Evolutionary conservation across 2,113 vertebrate genomes (phyloP), one percentile per base, ranked within the genome.

Genomic region (Macroglossus sobrinus): DNA sequence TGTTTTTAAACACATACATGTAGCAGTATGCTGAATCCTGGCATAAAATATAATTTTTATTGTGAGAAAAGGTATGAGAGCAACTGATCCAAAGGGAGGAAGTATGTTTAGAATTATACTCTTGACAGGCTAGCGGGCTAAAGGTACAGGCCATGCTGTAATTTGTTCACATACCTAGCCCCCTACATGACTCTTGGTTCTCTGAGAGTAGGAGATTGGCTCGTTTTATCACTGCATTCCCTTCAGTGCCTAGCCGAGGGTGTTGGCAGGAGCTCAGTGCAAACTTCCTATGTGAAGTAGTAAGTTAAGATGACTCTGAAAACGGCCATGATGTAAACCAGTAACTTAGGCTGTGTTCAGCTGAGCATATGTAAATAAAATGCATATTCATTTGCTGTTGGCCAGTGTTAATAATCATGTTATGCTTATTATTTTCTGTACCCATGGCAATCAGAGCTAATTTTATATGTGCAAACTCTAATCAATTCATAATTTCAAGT

Each of bases 401-500:
- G 38, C 16, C 59, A 43, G 7, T 45, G 33, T 30, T 94, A 78
- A 55, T 30, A 61, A 66, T 33, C 63, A 64, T 55, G 93, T 89
- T 81, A 47, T 53, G 84, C 15, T 80, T 93, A 15, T 50, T 50
- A 43, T 79, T 22, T 89, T 55, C 84, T 91, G 47, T 87, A n/a
- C 26, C 2, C 13, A 45, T 85, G 59, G 66, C 30, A 75, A 43
- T 93, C 8, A 71, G 14, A 61, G 63, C 50, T 45, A 86, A 72
- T 13, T 63, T 4, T 0, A n/a, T 63, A 72, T 72, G 75, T 50
- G 13, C 18, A 93, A n/a, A 53, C 35, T 86, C 50, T 93, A 79
- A 96, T 78, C 28, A 33, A 89, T 85, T 87, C 69, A 89, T 26
- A 76, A 89, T 40, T 90, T 35, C 21, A 3, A 71, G 45, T 63